Base-by-base conservation (phyloP, 2,797 vertebrate species). In the Triplophysa bombifrons region DNA sequence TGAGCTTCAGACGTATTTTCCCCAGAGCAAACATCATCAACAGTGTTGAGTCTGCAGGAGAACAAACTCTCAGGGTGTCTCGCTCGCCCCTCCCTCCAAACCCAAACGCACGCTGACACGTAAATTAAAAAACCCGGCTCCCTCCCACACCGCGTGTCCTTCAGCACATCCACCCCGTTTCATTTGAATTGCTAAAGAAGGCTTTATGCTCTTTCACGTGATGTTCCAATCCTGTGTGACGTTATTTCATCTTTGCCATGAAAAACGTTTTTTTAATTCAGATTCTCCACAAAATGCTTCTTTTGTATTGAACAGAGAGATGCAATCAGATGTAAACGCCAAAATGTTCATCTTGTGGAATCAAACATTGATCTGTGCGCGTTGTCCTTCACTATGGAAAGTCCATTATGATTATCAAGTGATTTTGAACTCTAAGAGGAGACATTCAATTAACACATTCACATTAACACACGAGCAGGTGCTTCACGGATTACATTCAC, bases 351-450 rank as follows among this genome's bases (percentile, higher is more conserved):
- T 48, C 41, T 74, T 3, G 5, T 56, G 41, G 16, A 66, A 58
- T 58, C 53, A 20, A 16, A 11, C 56, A 53, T 55, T 20, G 17
- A 51, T 79, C 30, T 11, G 68, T 41, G 16, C 27, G 64, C 22
- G 34, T n/a, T 27, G 30, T 44, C 76, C 10, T 79, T 20, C 13
- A 38, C 61, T 16, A 64, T 27, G 10, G 20, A 19, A 55, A 64
- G 61, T 64, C 17, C 6, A 64, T 87, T 90, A 88, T 92, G 91
- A 93, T 92, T 91, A 92, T 90, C 41, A 61, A 19, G 11, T 9
- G 14, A 91, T 48, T 93, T 91, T 92, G 58, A 91, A 89, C 87
- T 86, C 72, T 88, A 88, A 92, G 90, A 91, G 55, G 16, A 25
- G 51, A 25, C 51, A 25, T 80, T n/a, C 16, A 70, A 25, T 25